These are phyloP conservation scores for Drosophila santomea DNA, from an alignment of 1,140 invertebrate species.

Conservation along the genomic window DNA sequence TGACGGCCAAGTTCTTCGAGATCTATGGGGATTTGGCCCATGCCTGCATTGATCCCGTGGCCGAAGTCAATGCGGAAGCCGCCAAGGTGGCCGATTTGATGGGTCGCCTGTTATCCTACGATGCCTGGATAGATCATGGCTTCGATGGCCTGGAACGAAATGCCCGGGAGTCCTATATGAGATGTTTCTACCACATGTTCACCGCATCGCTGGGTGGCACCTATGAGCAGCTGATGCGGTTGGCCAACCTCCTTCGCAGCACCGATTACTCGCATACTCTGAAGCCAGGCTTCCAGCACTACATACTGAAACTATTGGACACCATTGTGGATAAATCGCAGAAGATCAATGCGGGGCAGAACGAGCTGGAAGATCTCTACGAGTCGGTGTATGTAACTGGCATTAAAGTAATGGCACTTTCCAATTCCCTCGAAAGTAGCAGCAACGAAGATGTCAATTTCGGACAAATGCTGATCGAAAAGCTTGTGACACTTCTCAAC, in stretches of 20 bases:
- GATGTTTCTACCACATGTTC: constrained; percentile 86
- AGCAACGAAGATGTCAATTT: constrained; percentile 2
- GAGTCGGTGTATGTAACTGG: constrained; percentile 51
- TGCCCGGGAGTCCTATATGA: constrained; percentile 69
- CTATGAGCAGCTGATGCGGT: constrained; percentile 74
- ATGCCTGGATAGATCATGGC: constrained; percentile 73
- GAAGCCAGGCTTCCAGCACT: constrained; percentile 56
- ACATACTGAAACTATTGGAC: constrained; percentile 61
- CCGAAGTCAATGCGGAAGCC: constrained; percentile 56
- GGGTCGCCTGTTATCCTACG: constrained; percentile 69
- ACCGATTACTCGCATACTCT: constrained; percentile 84
- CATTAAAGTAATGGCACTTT: constrained; percentile 66
- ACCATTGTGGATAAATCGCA: constrained; percentile 59
- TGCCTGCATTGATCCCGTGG: constrained; percentile 82
- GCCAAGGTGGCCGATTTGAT: constrained; percentile 74
- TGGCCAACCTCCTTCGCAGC: constrained; percentile 74
- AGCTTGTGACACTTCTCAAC: constrained; percentile 37
- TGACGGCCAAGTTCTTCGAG: constrained; percentile 87
- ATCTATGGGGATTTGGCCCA: constrained; percentile 85
- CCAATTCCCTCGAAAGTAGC: constrained; percentile 19
- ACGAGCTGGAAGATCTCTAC: constrained; percentile 48
- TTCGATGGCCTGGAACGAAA: constrained; percentile 70
- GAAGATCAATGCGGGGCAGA: constrained; percentile 28
- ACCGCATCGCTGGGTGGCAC: constrained; percentile 87
- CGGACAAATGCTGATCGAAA: constrained; percentile 36